These are phyloP conservation scores for Escarpia spicata DNA, from an alignment of 2,888 invertebrate genomes.

Conservation along the genomic window DNA sequence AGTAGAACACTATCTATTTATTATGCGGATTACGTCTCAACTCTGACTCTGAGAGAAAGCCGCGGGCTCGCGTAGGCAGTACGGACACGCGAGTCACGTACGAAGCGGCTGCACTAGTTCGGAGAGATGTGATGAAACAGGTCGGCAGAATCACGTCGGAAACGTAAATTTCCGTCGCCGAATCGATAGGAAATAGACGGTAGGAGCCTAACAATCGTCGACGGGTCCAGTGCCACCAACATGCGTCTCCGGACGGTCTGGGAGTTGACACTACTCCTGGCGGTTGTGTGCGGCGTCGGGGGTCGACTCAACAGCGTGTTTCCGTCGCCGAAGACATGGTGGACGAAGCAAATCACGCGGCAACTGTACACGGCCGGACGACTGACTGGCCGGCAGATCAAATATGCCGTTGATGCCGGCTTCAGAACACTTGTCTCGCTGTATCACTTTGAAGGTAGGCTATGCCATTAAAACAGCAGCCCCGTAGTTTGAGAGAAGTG, in stretches of 20 bases:
- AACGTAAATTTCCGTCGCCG: not conserved
- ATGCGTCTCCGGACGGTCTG: not conserved
- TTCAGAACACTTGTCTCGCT: constrained; percentile 54
- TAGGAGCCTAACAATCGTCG: not conserved
- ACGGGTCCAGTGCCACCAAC: not conserved
- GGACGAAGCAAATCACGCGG: constrained; percentile 53
- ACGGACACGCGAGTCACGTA: not conserved
- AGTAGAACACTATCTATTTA: not conserved
- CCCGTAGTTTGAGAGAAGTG: too few relatives aligned
- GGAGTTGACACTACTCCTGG: not conserved
- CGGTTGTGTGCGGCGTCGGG: not conserved
- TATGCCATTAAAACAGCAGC: not conserved
- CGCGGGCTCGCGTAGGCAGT: not conserved
- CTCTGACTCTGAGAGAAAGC: not conserved
- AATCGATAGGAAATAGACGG: not conserved
- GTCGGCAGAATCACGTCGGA: not conserved
- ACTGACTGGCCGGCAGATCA: constrained; percentile 52
- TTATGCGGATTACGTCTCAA: constrained; percentile 10
- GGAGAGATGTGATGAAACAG: not conserved
- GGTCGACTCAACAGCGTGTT: constrained; percentile 6
- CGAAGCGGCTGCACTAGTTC: not conserved
- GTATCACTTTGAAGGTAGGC: constrained; percentile 48
- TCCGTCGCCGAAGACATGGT: constrained; percentile 50
- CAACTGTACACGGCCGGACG: constrained; percentile 53
- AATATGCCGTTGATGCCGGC: constrained; percentile 55